Evolutionary conservation across 2,113 vertebrate genomes (phyloP).

Genomic region (Pycnonotus jocosus): DNA sequence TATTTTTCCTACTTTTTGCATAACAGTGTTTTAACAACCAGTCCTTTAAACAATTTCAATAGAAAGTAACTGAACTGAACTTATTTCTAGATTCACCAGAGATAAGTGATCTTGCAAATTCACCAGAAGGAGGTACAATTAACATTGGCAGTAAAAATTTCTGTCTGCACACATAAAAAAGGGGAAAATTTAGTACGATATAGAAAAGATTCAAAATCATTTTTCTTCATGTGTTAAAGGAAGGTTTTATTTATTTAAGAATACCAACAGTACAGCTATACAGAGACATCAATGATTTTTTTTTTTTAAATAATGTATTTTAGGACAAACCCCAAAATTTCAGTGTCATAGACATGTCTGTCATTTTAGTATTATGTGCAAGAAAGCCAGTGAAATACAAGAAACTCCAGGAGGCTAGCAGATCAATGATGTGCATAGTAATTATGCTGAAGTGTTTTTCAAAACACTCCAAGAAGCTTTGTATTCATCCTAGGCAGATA

Average conservation of each 20-base stretch:
- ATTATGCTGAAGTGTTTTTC: slow-evolving; percentile 25
- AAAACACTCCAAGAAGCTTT: neutral
- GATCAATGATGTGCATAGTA: slow-evolving; percentile 12
- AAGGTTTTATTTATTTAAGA: neutral
- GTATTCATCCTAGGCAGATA: neutral
- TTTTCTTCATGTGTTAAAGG: neutral
- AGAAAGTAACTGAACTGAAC: neutral
- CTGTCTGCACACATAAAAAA: neutral
- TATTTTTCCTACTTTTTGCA: neutral
- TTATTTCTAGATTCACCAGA: neutral
- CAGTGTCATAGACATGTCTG: neutral
- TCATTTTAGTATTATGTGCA: neutral
- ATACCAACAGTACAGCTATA: neutral
- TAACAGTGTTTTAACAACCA: neutral
- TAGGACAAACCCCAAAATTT: neutral
- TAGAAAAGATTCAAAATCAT: neutral
- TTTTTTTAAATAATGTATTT: neutral
- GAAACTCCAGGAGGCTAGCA: neutral
- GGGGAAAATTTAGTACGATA: neutral
- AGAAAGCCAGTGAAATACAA: neutral
- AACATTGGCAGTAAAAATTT: neutral
- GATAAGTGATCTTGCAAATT: neutral
- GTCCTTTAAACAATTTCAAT: neutral
- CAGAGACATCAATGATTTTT: neutral
- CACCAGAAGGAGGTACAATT: neutral